A percentile compares a stretch with the other conserved stretches of the same genome.
Evolutionary conservation across 1,140 invertebrate species (phyloP).

Genomic region (Drosophila murphyi): DNA sequence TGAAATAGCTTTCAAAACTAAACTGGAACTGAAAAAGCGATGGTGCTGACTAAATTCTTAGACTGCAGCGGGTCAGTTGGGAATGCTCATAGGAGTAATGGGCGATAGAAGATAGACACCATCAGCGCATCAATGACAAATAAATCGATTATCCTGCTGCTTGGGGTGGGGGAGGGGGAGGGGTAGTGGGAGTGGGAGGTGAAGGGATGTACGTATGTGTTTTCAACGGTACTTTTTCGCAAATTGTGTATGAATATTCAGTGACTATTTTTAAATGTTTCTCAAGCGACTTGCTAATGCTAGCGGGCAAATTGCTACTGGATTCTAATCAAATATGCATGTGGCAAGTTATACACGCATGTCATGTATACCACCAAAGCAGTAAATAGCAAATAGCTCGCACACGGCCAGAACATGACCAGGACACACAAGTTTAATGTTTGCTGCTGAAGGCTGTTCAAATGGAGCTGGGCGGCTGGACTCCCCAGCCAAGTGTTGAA

Average conservation of each 20-base stretch:
- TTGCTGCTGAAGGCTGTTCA: not conserved
- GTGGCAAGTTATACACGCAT: not conserved
- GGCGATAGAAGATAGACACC: not conserved
- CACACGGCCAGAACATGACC: constrained; percentile 1
- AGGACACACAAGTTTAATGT: constrained; percentile 9
- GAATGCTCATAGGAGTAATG: constrained; percentile 18
- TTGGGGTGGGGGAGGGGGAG: no score
- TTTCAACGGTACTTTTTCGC: no score
- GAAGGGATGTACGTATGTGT: not conserved
- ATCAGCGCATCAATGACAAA: constrained; percentile 28
- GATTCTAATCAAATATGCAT: not conserved
- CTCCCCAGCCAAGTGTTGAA: no score
- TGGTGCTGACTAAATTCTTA: not conserved
- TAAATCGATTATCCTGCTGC: constrained; percentile 55
- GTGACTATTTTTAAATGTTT: constrained; percentile 3
- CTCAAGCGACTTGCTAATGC: not conserved
- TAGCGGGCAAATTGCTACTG: not conserved
- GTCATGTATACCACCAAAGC: not conserved
- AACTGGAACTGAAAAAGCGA: not conserved
- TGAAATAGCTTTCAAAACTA: not conserved
- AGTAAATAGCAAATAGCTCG: not conserved
- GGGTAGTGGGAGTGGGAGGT: not conserved
- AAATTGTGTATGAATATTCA: constrained; percentile 41
- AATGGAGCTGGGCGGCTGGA: not conserved
- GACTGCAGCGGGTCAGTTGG: constrained; percentile 6